Evolutionary conservation across 2,888 invertebrate genomes (phyloP).

Genomic region (Anarsia innoxiella): DNA sequence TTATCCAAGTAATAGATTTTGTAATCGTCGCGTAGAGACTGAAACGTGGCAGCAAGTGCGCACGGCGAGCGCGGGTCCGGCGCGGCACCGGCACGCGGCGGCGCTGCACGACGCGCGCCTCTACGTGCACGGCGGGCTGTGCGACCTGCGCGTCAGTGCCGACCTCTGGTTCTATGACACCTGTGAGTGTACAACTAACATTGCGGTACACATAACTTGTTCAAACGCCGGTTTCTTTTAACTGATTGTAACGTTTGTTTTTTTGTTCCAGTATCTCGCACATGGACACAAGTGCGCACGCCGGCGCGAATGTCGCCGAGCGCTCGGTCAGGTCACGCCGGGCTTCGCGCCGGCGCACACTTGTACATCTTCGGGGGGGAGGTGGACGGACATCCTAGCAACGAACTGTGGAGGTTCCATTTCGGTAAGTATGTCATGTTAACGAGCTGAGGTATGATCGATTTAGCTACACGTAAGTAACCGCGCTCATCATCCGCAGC

Average conservation of each 20-base stretch:
- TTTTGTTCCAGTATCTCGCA: constrained; percentile 65
- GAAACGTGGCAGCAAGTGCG: constrained; percentile 83
- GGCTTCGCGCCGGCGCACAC: constrained; percentile 83
- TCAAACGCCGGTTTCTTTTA: not conserved
- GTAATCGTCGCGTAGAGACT: constrained; percentile 78
- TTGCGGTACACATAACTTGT: not conserved
- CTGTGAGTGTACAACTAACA: constrained; percentile 46
- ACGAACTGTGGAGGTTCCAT: constrained; percentile 89
- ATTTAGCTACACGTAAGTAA: no score
- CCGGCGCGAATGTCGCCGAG: constrained; percentile 80
- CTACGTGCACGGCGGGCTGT: constrained; percentile 93
- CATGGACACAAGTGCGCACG: constrained; percentile 78
- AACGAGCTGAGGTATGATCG: no score
- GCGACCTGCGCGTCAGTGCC: constrained; percentile 83
- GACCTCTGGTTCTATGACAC: constrained; percentile 90
- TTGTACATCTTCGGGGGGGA: constrained; percentile 90
- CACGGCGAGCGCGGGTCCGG: constrained; percentile 66
- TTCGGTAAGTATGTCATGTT: no score
- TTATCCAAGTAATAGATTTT: no score
- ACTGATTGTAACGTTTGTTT: not conserved
- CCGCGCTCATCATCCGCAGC: constrained; percentile 69
- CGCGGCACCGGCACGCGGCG: constrained; percentile 90
- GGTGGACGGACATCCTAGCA: constrained; percentile 79
- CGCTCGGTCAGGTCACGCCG: constrained; percentile 85
- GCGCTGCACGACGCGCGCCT: constrained; percentile 85